Percentiles rank a stretch among this genome's conserved stretches.
phyloP scores from a whole-genome alignment of 1,140 invertebrate species.

The Lethocerus indicus region DNA sequence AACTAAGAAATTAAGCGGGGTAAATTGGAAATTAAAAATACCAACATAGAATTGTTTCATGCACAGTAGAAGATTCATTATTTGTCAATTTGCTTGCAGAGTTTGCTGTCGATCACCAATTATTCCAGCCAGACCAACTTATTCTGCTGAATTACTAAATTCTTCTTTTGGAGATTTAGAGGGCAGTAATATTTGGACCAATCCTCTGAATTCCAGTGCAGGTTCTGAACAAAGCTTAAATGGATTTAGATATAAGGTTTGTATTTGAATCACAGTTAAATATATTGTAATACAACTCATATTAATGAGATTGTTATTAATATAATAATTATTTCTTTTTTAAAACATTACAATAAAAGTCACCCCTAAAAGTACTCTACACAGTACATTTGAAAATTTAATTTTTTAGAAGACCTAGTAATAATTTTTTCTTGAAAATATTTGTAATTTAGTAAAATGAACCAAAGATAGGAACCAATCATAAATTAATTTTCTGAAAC shows the following conservation, averaged over 20 bases:
- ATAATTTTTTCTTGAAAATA: too few relatives aligned
- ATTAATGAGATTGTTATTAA: neutral
- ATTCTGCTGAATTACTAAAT: slow-evolving; percentile 39
- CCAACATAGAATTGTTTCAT: neutral
- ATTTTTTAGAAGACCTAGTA: too few relatives aligned
- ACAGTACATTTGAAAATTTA: too few relatives aligned
- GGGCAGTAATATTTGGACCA: slow-evolving; percentile 50
- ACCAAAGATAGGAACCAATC: too few relatives aligned
- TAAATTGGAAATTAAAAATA: neutral
- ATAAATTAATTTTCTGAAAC: too few relatives aligned
- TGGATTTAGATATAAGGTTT: slow-evolving; percentile 14
- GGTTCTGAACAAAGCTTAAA: slow-evolving; percentile 12
- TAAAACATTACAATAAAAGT: too few relatives aligned
- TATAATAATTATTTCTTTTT: neutral
- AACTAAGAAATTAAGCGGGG: neutral
- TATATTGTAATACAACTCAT: neutral
- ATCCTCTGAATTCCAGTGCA: slow-evolving; percentile 32
- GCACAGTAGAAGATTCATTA: slow-evolving; percentile 5
- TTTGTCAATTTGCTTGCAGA: too few relatives aligned
- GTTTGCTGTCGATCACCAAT: slow-evolving; percentile 62
- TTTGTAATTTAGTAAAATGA: too few relatives aligned
- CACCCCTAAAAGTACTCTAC: too few relatives aligned
- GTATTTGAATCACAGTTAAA: slow-evolving; percentile 2
- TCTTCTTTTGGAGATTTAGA: slow-evolving; percentile 24
- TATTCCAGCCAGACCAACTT: slow-evolving; percentile 50